A percentile compares a stretch with the other conserved stretches of the same genome.
phyloP scores from a whole-genome alignment of 2,888 invertebrate genomes.

The Hesperia comma region DNA sequence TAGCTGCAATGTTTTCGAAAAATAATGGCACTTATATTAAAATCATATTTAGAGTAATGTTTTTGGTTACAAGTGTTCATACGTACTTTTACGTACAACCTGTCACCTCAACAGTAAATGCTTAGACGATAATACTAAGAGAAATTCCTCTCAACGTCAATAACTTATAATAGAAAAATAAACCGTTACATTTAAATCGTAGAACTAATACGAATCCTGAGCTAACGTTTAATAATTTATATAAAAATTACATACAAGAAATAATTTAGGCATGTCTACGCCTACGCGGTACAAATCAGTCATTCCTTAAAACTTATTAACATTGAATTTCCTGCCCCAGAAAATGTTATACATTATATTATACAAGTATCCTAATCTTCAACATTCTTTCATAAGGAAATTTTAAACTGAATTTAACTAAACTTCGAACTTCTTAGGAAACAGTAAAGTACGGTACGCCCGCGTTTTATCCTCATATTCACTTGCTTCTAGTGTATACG shows the following conservation, averaged over 20 bases:
- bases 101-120: slow-evolving; percentile 45
- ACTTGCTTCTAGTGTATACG: not conserved
- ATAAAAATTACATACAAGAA: slow-evolving; percentile 67
- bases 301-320: slow-evolving; percentile 73
- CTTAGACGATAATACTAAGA: slow-evolving; percentile 47
- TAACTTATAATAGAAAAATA: slow-evolving; percentile 52
- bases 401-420: slow-evolving; percentile 9
- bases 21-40: slow-evolving; percentile 56
- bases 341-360: slow-evolving; percentile 25
- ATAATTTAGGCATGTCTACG: slow-evolving; percentile 71
- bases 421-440: slow-evolving; percentile 28
- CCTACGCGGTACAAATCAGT: slow-evolving; percentile 76
- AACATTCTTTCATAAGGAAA: slow-evolving; percentile 37
- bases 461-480: not conserved
- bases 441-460: slow-evolving; percentile 10
- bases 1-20: slow-evolving; percentile 42
- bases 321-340: slow-evolving; percentile 38
- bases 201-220: slow-evolving; percentile 47
- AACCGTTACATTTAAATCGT: slow-evolving; percentile 47
- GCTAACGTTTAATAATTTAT: slow-evolving; percentile 49
- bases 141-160: slow-evolving; percentile 40
- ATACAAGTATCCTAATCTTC: slow-evolving; percentile 32
- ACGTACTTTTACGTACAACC: slow-evolving; percentile 15
- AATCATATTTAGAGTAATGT: slow-evolving; percentile 37
- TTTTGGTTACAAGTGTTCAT: slow-evolving; percentile 33